phyloP scores from a whole-genome alignment of 1,140 invertebrate genomes.

The Drosophila bocqueti region DNA sequence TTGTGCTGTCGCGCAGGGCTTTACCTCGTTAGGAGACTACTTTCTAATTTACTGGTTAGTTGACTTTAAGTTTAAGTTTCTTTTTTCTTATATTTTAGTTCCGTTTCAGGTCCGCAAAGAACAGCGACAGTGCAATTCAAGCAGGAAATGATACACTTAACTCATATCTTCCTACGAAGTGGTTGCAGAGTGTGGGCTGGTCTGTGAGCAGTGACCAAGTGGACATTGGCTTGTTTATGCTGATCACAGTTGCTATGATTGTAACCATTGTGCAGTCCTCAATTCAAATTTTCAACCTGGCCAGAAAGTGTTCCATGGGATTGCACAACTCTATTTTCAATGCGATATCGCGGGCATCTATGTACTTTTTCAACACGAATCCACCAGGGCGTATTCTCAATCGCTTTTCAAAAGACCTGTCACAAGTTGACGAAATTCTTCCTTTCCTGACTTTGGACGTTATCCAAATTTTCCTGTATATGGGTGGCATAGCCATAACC shows the following conservation, averaged over 20 bases:
- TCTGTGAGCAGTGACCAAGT: conserved; percentile 57
- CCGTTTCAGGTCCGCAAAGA: conserved; percentile 85
- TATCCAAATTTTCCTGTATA: conserved; percentile 89
- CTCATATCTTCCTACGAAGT: conserved; percentile 10
- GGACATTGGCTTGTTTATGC: conserved; percentile 85
- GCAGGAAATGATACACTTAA: conserved; percentile 3
- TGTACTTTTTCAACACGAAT: too few species aligned
- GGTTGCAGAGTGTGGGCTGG: conserved; percentile 41
- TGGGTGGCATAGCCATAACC: conserved; percentile 91
- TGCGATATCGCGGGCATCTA: too few species aligned
- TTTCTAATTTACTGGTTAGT: conserved; percentile 88
- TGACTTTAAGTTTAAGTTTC: neutral
- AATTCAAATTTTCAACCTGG: conserved; percentile 89
- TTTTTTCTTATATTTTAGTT: conserved; percentile 5
- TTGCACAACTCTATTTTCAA: conserved; percentile 86
- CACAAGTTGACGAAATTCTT: conserved; percentile 93
- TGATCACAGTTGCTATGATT: conserved; percentile 87
- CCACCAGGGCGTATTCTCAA: conserved; percentile 87
- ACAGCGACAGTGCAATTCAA: conserved; percentile 6
- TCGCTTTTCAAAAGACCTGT: conserved; percentile 91
- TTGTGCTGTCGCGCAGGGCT: conserved; percentile 86
- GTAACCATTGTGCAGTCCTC: conserved; percentile 86
- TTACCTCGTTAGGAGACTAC: conserved; percentile 88
- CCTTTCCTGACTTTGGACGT: conserved; percentile 91
- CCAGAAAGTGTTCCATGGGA: conserved; percentile 85